Base-by-base conservation (phyloP, 1,140 invertebrate genomes). In the Cylas formicarius region DNA sequence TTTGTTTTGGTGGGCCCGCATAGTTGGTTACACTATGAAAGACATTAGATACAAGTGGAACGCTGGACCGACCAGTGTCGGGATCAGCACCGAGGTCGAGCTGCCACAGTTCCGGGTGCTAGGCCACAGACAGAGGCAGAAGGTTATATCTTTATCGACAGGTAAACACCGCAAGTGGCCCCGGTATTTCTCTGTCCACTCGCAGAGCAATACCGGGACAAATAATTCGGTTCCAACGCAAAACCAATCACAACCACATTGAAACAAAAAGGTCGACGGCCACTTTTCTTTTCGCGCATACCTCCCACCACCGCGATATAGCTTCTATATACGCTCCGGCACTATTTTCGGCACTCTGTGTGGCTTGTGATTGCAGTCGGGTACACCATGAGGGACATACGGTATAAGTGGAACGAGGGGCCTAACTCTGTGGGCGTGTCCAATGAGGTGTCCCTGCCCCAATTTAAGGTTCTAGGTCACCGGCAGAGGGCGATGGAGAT, bases 11-110 rank as follows among this genome's bases (percentile, higher is more conserved):
- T 72, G 73, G 71, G 70, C 77, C 58, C 60, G 44, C 53, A 52
- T 61, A 88, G 90, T 93, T 83, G 90, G 90, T 76, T 95, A 94
- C 82, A 90, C 87, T 75, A 93, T 90, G 82, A 84, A 83, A 75
- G 91, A 96, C 81, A 95, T 96, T 76, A 82, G 84, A 70, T 96
- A 95, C 80, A 89, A 85, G 77, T 95, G 91, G 90, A 82, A 84
- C 72, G 80, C 83, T 72, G 85, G 86, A 68, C 74, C 78, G 69
- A 77, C 81, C 68, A 90, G 87, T 72, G 86, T 92, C 71, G 85
- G 85, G 69, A 87, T 92, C 76, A 84, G 84, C 75, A 82, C 79
- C 71, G 85, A 90, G 70, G 86, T 92, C 71, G 84, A 90, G 76
- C 77, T 93, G 62, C 88, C 88, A 60, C 91, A 96, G 75, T 95